Evolutionary conservation across 2,797 vertebrate genomes (phyloP).

Genomic region (Lutjanus argentimaculatus): DNA sequence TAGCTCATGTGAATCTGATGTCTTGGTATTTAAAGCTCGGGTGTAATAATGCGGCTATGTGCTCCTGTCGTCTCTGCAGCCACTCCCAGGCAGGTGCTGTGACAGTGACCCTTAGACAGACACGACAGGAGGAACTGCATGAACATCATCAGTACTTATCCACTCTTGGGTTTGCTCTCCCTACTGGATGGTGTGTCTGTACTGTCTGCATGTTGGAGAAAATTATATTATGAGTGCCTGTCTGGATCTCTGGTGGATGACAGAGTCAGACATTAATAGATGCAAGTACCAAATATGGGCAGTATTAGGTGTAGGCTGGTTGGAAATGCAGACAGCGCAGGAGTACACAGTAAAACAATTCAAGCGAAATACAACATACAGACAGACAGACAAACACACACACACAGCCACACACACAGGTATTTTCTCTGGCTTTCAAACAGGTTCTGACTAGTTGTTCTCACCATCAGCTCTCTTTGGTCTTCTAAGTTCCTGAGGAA

Average conservation of each 20-base stretch:
- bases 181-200: constrained; percentile 10
- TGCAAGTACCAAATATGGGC: constrained; percentile 56
- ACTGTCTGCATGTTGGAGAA: constrained; percentile 15
- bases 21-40: constrained; percentile 57
- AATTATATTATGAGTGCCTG: constrained; percentile 42
- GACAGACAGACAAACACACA: background rate
- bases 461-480: constrained; percentile 98
- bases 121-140: constrained; percentile 36
- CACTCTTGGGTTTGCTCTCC: constrained; percentile 9
- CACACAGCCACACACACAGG: constrained; percentile 18
- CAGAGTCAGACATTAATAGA: constrained; percentile 55
- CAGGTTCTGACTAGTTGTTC: constrained; percentile 72
- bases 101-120: constrained; percentile 68
- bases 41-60: constrained; percentile 42
- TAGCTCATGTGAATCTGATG: constrained; percentile 26
- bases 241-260: constrained; percentile 53
- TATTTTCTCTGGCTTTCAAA: constrained; percentile 44
- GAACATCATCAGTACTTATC: constrained; percentile 28
- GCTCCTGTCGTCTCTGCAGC: constrained; percentile 39
- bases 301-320: constrained; percentile 36
- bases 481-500: constrained; percentile 97
- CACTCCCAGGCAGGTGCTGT: constrained; percentile 60
- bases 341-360: constrained; percentile 21
- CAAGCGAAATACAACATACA: background rate
- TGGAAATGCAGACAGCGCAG: constrained; percentile 30